Evolutionary conservation across 2,113 vertebrate genomes (phyloP).

Genomic region (Archocentrus centrarchus): DNA sequence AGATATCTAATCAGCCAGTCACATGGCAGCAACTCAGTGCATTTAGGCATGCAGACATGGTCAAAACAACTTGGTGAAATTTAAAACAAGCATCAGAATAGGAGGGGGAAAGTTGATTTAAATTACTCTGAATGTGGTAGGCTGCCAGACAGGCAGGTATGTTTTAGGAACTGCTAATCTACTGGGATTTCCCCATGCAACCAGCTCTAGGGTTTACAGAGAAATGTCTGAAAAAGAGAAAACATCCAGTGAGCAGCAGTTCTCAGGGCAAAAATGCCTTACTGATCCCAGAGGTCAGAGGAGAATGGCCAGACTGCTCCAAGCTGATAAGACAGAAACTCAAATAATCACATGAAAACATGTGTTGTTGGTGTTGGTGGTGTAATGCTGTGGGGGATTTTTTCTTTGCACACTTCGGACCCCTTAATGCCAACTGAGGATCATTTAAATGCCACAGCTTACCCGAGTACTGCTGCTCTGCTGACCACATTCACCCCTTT

Average conservation of each 20-base stretch:
- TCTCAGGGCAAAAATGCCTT: not conserved
- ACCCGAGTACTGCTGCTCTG: not conserved
- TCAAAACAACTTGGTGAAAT: not conserved
- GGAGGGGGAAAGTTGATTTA: not conserved
- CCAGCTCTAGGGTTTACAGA: not conserved
- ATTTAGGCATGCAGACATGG: not conserved
- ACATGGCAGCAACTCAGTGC: not conserved
- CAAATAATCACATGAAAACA: not conserved
- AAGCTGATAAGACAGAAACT: not conserved
- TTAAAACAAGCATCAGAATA: no score
- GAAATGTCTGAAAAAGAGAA: not conserved
- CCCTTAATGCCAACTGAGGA: no score
- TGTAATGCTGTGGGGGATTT: not conserved
- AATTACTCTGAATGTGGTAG: not conserved
- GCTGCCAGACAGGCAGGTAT: not conserved
- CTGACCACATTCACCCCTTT: not conserved
- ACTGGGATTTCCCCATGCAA: not conserved
- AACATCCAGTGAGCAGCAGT: not conserved
- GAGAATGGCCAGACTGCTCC: not conserved
- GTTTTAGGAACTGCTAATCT: not conserved
- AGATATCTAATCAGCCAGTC: not conserved
- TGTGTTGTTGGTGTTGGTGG: not conserved
- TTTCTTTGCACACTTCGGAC: not conserved
- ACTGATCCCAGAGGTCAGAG: not conserved
- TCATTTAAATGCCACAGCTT: no score